Evolutionary conservation across 2,113 vertebrate genomes (phyloP).

Genomic region (Paramormyrops kingsleyae): DNA sequence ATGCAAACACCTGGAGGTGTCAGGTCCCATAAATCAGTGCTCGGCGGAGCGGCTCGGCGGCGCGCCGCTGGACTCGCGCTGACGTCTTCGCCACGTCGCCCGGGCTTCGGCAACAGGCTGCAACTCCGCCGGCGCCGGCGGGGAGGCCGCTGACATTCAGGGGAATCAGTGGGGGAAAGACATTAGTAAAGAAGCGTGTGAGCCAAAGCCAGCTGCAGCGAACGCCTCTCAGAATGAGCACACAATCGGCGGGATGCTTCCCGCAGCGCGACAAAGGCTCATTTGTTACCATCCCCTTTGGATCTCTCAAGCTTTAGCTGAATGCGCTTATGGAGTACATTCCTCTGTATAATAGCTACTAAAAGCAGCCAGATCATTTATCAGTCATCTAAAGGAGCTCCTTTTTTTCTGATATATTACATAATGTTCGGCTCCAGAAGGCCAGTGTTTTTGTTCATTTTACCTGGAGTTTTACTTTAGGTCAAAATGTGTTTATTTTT

Average conservation of each 20-base stretch:
- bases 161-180: neutral
- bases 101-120: neutral
- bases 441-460: neutral
- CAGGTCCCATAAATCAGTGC: neutral
- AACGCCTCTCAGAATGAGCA: neutral
- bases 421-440: neutral
- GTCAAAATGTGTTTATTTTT: neutral
- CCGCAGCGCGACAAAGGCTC: neutral
- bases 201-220: neutral
- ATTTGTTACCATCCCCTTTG: neutral
- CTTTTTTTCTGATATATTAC: neutral
- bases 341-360: neutral
- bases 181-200: constrained; percentile 4
- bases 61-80: neutral
- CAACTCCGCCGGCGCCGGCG: neutral
- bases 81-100: neutral
- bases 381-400: neutral
- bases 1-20: neutral
- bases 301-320: neutral
- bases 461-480: neutral
- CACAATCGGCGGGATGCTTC: neutral
- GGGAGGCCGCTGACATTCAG: neutral
- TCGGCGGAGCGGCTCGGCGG: neutral
- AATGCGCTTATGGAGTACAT: neutral
- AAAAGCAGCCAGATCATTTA: neutral